Conservation (phyloP, 2,113 vertebrate species). For the Xenopus laevis region DNA sequence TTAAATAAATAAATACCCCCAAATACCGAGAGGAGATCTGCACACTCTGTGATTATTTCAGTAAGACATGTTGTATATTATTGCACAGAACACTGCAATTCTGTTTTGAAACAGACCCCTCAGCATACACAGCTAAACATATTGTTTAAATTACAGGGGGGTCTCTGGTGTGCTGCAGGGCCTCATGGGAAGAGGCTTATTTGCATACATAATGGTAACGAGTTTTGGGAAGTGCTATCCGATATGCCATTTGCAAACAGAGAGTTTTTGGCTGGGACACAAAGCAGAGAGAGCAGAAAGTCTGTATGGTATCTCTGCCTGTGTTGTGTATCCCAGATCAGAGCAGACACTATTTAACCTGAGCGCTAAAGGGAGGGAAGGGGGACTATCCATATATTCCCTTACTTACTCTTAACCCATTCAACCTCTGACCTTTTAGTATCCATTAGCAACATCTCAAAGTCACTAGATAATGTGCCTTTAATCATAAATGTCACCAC, state of each 20-base stretch:
- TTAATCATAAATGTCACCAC: no score
- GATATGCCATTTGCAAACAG: conserved; percentile 3
- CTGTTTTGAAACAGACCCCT: conserved; percentile 21
- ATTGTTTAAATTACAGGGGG: conserved; percentile 29
- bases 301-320: background rate
- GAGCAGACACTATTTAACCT: conserved; percentile 22
- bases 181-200: conserved; percentile 26
- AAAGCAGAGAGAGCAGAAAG: conserved; percentile 15
- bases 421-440: conserved; percentile 29
- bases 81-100: conserved; percentile 18
- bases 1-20: no score
- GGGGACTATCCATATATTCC: conserved; percentile 1
- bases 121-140: conserved; percentile 29
- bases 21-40: no score
- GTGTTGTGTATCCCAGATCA: conserved; percentile 18
- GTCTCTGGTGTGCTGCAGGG: conserved; percentile 17
- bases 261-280: conserved; percentile 5
- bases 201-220: conserved; percentile 31
- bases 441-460: no score
- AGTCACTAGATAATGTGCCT: no score
- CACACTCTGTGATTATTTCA: background rate
- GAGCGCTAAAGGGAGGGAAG: background rate
- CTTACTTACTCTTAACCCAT: conserved; percentile 10
- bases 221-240: conserved; percentile 23
- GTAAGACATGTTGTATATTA: conserved; percentile 30